phyloP scores from a whole-genome alignment of 2,888 invertebrate genomes.

The Parnassius smintheus region DNA sequence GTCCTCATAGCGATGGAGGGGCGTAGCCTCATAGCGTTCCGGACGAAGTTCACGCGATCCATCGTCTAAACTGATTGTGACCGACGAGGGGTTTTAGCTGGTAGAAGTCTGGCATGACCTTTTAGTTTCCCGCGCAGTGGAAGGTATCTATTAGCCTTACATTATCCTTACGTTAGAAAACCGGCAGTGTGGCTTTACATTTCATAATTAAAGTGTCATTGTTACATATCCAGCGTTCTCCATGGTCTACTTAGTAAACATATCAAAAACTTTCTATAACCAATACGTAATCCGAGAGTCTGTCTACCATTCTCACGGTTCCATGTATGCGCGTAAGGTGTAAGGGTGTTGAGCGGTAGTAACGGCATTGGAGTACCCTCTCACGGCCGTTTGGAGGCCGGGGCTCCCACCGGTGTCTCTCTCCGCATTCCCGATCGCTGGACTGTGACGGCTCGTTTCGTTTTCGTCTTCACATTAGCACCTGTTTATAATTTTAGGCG shows the following conservation, averaged over 20 bases:
- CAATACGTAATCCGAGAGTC: slow-evolving; percentile 12
- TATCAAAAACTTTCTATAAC: not conserved
- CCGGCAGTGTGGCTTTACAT: too few species aligned
- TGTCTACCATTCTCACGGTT: slow-evolving; percentile 8
- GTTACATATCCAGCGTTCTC: not conserved
- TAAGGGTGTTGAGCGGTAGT: not conserved
- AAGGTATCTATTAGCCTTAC: too few species aligned
- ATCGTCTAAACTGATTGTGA: too few species aligned
- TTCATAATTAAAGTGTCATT: too few species aligned
- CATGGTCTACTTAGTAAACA: slow-evolving; percentile 1
- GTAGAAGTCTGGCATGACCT: too few species aligned
- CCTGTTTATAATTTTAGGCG: not conserved
- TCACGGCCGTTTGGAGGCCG: slow-evolving; percentile 10
- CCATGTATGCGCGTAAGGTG: slow-evolving; percentile 3
- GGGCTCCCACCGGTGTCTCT: slow-evolving; percentile 37
- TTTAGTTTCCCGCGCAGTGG: too few species aligned
- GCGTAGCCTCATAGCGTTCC: too few species aligned
- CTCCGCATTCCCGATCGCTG: slow-evolving; percentile 33
- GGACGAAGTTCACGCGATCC: too few species aligned
- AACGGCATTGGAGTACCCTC: slow-evolving; percentile 6
- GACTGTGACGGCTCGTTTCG: slow-evolving; percentile 30
- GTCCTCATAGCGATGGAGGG: too few species aligned
- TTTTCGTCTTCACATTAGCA: slow-evolving; percentile 13
- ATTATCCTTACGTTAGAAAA: too few species aligned
- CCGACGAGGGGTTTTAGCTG: too few species aligned